Evolutionary conservation across 1,140 invertebrate genomes (phyloP).

Genomic region (Forficula auricularia): DNA sequence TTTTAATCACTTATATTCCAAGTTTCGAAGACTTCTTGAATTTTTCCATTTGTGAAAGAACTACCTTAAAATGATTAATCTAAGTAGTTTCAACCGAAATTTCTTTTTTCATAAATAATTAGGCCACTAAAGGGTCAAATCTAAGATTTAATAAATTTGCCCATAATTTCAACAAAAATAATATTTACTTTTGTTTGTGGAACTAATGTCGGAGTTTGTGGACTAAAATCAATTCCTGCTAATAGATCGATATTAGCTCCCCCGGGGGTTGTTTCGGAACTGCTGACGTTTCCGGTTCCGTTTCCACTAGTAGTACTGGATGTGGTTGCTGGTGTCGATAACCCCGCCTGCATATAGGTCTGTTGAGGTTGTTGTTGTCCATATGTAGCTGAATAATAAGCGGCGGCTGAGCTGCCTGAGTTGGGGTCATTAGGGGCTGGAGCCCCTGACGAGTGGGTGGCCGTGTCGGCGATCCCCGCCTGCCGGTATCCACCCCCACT

Average conservation of each 20-base stretch:
- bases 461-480: not conserved
- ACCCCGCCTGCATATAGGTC: not conserved
- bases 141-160: too few species aligned
- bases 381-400: constrained; percentile 25
- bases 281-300: too few species aligned
- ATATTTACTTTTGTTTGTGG: constrained; percentile 26
- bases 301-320: not conserved
- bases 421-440: constrained; percentile 20
- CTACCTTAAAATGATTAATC: too few species aligned
- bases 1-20: too few species aligned
- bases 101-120: too few species aligned
- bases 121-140: too few species aligned
- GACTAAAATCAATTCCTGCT: constrained; percentile 54
- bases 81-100: too few species aligned
- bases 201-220: constrained; percentile 45
- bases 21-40: too few species aligned
- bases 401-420: constrained; percentile 31
- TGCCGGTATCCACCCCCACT: too few species aligned
- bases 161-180: too few species aligned
- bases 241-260: constrained; percentile 48
- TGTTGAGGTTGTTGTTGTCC: constrained; percentile 2
- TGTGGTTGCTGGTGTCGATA: constrained; percentile 1
- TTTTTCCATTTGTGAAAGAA: too few species aligned
- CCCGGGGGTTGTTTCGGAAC: too few species aligned
- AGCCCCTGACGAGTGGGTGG: constrained; percentile 10